Conservation (phyloP, 2,113 vertebrate genomes). For the Regulus satrapa region DNA sequence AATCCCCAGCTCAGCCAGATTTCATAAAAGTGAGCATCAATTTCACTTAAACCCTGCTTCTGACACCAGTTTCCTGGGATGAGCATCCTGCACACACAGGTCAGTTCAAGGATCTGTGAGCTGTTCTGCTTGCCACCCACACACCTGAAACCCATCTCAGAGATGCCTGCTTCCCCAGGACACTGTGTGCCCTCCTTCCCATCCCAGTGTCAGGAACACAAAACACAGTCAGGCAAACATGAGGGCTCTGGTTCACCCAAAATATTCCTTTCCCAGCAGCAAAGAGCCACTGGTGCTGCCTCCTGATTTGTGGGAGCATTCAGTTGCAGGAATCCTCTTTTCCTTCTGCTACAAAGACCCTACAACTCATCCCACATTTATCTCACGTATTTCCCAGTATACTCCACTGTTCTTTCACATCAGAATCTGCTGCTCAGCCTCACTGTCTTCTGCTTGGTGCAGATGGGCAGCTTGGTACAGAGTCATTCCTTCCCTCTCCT, state of each 20-base stretch:
- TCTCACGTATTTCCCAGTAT: not conserved
- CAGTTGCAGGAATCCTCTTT: not conserved
- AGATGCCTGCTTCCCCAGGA: not conserved
- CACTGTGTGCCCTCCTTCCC: not conserved
- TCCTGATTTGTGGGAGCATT: not conserved
- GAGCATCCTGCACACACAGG: not conserved
- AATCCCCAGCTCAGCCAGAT: not conserved
- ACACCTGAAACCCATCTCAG: not conserved
- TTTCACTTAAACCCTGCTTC: not conserved
- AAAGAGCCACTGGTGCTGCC: not conserved
- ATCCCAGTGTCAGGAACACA: not conserved
- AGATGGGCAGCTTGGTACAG: not conserved
- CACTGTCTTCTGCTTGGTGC: not conserved
- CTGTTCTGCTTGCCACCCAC: not conserved
- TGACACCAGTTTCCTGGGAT: not conserved
- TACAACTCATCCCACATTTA: not conserved
- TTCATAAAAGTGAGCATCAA: not conserved
- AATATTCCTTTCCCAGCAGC: not conserved
- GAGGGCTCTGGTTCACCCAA: not conserved
- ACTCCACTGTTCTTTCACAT: not conserved
- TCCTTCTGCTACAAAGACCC: not conserved
- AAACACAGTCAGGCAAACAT: not conserved
- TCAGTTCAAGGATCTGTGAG: not conserved
- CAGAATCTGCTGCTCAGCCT: not conserved
- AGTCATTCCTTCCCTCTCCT: not conserved